Evolutionary conservation across 2,888 invertebrate genomes (phyloP), one percentile per base, ranked within the genome.

Genomic region (Machimus atricapillus): DNA sequence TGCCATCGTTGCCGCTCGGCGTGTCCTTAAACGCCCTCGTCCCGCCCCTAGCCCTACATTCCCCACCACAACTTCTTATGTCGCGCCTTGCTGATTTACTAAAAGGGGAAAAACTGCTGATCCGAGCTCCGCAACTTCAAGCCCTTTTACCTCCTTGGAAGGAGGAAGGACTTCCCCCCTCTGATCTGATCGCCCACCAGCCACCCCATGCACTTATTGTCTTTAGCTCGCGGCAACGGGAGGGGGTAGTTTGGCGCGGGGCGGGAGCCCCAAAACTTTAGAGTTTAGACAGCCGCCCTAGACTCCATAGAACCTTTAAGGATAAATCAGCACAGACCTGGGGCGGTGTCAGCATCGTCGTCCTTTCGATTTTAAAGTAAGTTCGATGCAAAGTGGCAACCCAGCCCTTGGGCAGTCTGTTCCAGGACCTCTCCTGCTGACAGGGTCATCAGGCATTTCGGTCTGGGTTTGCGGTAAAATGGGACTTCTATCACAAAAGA

Each of bases 61-160:
- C 2, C 27, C 27, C 23, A 12, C 66, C 8, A 12, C 2, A 66
- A 66, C 1, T 23, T 66, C 66, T 66, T 66, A 66, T 66, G 66
- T 66, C 66, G 66, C 66, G 66, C 58, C 76, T 19, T 52, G 76
- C 46, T 77, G 86, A 86, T 86, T 86, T 77, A 34, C 37, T 77
- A 40, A 46, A 46, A 77, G 66, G 74, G 74, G 31, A 31, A 85
- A 86, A 77, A 77, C 16, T 86, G 86, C 86, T 86, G 86, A 86
- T 86, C 52, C 58, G 31, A 86, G 14, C 77, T 86, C 37, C 58
- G 8, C 76, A 40, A 27, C 46, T 85, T 74, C 66, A 83, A 83
- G 82, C 40, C 66, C 66, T 83, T 66, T 79, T 83, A n/a, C 79
- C 82, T 66, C 27, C n/a, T 58, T 37, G 31, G 52, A 52, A 52